Evolutionary conservation across 2,888 invertebrate genomes (phyloP).

Genomic region (Cheilosia impressa): DNA sequence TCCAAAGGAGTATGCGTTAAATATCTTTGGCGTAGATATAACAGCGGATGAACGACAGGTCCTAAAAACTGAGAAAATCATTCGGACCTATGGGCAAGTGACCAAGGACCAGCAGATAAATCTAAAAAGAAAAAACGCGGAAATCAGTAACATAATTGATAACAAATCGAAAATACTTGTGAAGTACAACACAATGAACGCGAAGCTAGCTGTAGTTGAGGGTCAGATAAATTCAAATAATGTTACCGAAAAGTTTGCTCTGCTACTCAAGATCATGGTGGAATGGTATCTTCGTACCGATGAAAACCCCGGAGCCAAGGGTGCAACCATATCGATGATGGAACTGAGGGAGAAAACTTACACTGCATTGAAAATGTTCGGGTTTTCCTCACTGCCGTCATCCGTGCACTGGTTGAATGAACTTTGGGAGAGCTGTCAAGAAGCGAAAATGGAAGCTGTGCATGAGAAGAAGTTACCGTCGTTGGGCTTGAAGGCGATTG

Average conservation of each 20-base stretch:
- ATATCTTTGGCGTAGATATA: neutral
- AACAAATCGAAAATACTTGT: neutral
- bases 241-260: no score
- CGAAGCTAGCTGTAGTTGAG: no score
- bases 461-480: neutral
- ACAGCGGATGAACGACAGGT: neutral
- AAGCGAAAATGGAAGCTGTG: neutral
- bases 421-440: neutral
- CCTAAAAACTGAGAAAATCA: neutral
- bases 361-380: no score
- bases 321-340: no score
- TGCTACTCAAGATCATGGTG: no score
- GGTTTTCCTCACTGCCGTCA: no score
- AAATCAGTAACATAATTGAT: neutral
- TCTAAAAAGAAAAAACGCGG: neutral
- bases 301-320: no score
- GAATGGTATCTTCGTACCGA: no score
- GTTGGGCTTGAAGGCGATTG: neutral
- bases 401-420: neutral
- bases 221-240: no score
- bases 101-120: neutral
- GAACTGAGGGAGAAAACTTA: no score
- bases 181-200: no score
- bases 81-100: neutral
- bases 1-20: neutral